These are phyloP conservation scores for Phrynocephalus versicolor DNA, from an alignment of 2,113 vertebrate species.

Conservation along the genomic window DNA sequence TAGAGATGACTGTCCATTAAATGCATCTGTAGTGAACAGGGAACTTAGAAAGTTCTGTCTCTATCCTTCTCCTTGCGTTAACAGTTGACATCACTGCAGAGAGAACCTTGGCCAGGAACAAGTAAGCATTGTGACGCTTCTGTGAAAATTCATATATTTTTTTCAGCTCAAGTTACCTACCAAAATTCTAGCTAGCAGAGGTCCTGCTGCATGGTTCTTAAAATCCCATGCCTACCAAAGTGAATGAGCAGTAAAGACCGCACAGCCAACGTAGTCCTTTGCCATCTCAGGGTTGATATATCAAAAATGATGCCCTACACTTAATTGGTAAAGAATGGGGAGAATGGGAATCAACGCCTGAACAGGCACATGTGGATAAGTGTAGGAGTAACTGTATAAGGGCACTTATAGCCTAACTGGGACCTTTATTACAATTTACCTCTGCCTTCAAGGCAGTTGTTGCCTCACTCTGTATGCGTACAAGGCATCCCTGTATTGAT, in stretches of 20 bases:
- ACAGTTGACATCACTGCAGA: no score
- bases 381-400: background rate
- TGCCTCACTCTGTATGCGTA: background rate
- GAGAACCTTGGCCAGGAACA: no score
- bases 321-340: background rate
- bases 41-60: no score
- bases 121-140: no score
- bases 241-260: background rate
- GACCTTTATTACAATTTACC: slow-evolving; percentile 3
- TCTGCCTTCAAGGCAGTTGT: background rate
- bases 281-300: background rate
- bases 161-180: no score
- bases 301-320: background rate
- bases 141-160: no score
- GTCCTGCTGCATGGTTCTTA: no score
- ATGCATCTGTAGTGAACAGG: no score
- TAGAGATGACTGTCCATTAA: no score
- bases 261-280: background rate
- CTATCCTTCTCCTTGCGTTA: no score
- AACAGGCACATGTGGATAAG: background rate
- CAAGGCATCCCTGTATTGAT: background rate
- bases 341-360: background rate
- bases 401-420: background rate
- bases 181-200: no score
- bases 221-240: no score